Base-by-base conservation (phyloP, 2,888 invertebrate species). In the Campoletis raptor region DNA sequence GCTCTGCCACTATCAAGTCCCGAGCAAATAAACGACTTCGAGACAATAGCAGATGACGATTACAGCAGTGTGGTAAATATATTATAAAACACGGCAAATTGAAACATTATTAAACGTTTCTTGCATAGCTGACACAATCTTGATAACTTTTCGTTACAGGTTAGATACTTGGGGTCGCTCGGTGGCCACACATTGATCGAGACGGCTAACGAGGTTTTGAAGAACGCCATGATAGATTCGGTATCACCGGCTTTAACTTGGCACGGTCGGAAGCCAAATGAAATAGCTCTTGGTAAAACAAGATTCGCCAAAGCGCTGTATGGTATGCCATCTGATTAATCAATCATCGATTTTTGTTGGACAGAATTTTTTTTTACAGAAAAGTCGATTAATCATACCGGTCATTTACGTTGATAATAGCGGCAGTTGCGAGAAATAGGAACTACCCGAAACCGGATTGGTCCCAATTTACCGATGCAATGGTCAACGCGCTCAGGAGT, bases 401-500 rank as follows among this genome's bases (percentile, higher is more conserved):
- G 30, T 12, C 3, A 36, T 64, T 36, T n/a, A 67, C 9, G n/a
- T 42, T 45, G 45, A 24, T 9, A 10, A 70, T 10, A 70, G 69
- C 18, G 7, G 40, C 69, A 7, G 69, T 45, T 48, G 69, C 45
- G 10, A 70, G 18, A 6, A 70, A 70, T 24, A 10, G 45, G 4
- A 70, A 30, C 24, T 48, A 70, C 30, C 69, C 45, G 24, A 70
- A 70, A 70, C 69, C 45, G 18, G 45, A 70, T 42, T 70, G 69
- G 69, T 42, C 45, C 2, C 21, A 69, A 42, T 69, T 69, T 12
- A 45, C 67, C 15, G 61, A 64, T 12, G 12, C 61, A 1, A 30
- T 64, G 36, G 36, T 36, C 30, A 64, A 64, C 3, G 64, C 64
- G 6, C 36, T 64, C 12, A 64, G 64, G 36, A 64, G 64, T 30